Evolutionary conservation across 2,113 vertebrate genomes (phyloP).

Genomic region (Puffinus mauretanicus): DNA sequence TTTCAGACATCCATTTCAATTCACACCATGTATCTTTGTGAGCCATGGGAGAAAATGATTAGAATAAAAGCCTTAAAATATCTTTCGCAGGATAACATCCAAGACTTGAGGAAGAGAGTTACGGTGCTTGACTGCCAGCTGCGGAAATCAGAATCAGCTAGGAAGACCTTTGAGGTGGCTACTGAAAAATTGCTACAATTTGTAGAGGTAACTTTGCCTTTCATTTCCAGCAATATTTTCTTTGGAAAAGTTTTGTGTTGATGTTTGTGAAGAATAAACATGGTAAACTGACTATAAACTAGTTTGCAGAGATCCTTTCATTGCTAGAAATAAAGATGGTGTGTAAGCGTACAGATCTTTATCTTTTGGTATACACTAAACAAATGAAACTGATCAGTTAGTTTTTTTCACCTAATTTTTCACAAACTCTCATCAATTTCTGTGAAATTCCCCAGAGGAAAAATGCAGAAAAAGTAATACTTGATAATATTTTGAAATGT

Average conservation of each 20-base stretch:
- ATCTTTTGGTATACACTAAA: neutral
- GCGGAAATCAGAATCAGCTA: slow-evolving; percentile 83
- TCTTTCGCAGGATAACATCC: slow-evolving; percentile 78
- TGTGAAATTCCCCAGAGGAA: neutral
- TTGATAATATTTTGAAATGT: neutral
- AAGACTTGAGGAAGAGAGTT: slow-evolving; percentile 85
- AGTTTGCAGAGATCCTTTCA: neutral
- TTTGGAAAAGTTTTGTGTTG: neutral
- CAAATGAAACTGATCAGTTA: neutral
- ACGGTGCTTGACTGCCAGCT: slow-evolving; percentile 91
- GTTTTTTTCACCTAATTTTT: neutral
- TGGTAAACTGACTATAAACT: neutral
- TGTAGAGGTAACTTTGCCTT: slow-evolving; percentile 82
- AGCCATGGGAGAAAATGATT: neutral
- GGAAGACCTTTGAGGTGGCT: slow-evolving; percentile 85
- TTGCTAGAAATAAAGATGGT: neutral
- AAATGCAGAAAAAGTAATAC: neutral
- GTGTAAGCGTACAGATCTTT: neutral
- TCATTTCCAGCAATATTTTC: neutral
- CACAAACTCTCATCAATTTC: neutral
- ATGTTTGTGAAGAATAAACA: neutral
- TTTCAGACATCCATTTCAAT: neutral
- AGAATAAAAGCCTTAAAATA: neutral
- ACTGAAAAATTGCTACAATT: slow-evolving; percentile 90
- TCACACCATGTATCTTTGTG: neutral